These are phyloP conservation scores for Tipula vernalis DNA, from an alignment of 2,888 invertebrate species.

Conservation along the genomic window DNA sequence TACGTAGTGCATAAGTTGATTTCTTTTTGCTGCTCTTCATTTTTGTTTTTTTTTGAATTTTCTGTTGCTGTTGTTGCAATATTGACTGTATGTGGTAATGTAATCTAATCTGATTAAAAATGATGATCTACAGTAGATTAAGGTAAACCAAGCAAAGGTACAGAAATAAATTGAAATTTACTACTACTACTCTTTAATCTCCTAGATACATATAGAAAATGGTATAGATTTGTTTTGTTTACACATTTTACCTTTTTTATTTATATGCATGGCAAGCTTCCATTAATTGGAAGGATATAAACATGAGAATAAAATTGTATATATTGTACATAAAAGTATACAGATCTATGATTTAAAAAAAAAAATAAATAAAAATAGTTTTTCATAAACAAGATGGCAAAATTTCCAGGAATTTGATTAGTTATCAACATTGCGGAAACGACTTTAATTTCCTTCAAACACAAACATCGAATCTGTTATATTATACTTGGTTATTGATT, in stretches of 20 bases:
- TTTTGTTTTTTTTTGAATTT: background rate
- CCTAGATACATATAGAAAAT: background rate
- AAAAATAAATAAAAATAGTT: background rate
- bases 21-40: background rate
- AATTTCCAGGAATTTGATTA: background rate
- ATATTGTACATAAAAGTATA: background rate
- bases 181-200: background rate
- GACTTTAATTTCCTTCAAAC: background rate
- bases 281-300: background rate
- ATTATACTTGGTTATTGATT: background rate
- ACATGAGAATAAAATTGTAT: background rate
- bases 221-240: background rate
- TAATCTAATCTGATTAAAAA: conserved; percentile 4
- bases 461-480: background rate
- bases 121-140: background rate
- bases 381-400: background rate
- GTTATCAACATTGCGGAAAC: background rate
- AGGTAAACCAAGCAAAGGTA: background rate
- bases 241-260: background rate
- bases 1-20: background rate
- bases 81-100: background rate
- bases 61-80: background rate
- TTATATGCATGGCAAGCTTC: background rate
- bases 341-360: background rate
- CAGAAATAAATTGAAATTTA: background rate